These are phyloP conservation scores for Epizoanthus rinbou DNA, from an alignment of 92 coral and sea anemone genomes.

Conservation along the genomic window DNA sequence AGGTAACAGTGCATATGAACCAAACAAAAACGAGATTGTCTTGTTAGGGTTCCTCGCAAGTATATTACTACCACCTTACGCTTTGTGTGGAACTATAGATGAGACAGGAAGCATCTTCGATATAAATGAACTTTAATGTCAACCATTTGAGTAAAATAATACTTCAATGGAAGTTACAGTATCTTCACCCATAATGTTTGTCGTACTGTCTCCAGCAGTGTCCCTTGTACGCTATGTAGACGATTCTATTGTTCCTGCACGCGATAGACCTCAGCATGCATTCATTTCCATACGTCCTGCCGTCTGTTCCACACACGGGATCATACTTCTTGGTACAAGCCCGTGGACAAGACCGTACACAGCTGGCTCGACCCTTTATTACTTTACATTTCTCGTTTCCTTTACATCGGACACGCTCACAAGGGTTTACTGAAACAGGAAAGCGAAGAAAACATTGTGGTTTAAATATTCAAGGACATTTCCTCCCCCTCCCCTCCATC, in stretches of 20 bases:
- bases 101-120: too few species aligned
- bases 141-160: too few species aligned
- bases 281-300: neutral
- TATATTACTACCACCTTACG: too few species aligned
- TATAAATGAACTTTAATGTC: too few species aligned
- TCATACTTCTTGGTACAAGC: neutral
- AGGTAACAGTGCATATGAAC: too few species aligned
- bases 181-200: neutral
- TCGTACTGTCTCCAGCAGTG: neutral
- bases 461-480: too few species aligned
- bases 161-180: too few species aligned
- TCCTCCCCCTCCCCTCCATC: too few species aligned
- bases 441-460: neutral
- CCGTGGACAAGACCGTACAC: neutral
- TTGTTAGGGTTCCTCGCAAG: too few species aligned
- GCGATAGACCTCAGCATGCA: slow-evolving; percentile 1
- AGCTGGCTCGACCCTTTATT: neutral
- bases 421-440: neutral
- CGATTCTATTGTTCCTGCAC: neutral
- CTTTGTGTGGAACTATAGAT: too few species aligned
- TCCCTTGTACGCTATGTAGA: neutral
- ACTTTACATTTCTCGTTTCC: neutral
- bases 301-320: slow-evolving; percentile 9
- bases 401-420: neutral
- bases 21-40: too few species aligned